Percentiles rank a stretch among this genome's conserved stretches.
phyloP scores from a whole-genome alignment of 2,888 invertebrate species.

The Caenorhabditis sulstoni region DNA sequence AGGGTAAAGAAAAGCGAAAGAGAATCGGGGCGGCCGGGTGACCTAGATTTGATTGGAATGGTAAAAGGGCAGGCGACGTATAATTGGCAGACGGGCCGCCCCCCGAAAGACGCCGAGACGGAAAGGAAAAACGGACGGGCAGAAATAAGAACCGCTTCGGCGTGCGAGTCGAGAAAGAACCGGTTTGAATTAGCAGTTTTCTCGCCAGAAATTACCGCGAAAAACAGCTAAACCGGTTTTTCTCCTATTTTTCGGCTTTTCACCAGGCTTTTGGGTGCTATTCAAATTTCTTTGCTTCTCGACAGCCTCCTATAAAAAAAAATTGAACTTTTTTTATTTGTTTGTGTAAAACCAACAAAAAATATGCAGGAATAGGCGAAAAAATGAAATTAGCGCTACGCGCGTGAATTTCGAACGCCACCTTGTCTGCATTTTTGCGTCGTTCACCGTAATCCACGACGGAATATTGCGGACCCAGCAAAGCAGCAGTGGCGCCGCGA shows the following conservation, averaged over 20 bases:
- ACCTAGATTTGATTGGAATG: constrained; percentile 54
- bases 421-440: background rate
- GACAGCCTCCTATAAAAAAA: too few relatives aligned
- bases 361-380: background rate
- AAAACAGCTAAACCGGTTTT: too few relatives aligned
- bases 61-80: constrained; percentile 22
- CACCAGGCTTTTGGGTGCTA: too few relatives aligned
- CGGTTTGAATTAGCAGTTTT: too few relatives aligned
- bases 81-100: constrained; percentile 25
- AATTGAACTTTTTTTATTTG: too few relatives aligned
- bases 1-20: background rate
- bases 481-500: too few relatives aligned
- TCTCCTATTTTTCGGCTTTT: too few relatives aligned
- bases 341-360: background rate
- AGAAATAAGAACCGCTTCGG: too few relatives aligned
- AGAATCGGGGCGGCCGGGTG: background rate
- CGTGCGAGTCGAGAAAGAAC: too few relatives aligned
- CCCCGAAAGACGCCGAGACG: background rate
- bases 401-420: background rate
- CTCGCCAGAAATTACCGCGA: too few relatives aligned
- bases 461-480: background rate
- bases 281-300: too few relatives aligned
- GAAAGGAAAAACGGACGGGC: constrained; percentile 1
- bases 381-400: background rate
- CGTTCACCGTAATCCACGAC: too few relatives aligned